Percentiles rank a stretch among this genome's conserved stretches.
These are phyloP conservation scores for Pantherophis guttatus DNA, from an alignment of 2,113 vertebrate species.

Conservation along the genomic window DNA sequence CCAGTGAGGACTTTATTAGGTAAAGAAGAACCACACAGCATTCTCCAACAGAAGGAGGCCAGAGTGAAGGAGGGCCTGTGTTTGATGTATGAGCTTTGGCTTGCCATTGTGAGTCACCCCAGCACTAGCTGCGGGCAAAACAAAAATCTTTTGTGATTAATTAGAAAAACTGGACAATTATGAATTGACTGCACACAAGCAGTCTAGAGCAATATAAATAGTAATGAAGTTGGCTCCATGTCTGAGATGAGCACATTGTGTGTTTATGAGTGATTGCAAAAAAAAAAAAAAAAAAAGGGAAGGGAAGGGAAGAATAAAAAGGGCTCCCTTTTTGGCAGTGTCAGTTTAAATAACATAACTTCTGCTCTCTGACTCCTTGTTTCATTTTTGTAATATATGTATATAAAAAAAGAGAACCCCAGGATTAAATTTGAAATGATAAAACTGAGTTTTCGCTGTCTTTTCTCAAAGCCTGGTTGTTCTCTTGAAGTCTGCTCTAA, in stretches of 20 bases:
- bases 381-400: slow-evolving; percentile 33
- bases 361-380: slow-evolving; percentile 62
- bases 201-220: slow-evolving; percentile 80
- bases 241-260: slow-evolving; percentile 55
- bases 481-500: slow-evolving; percentile 57
- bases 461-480: slow-evolving; percentile 61
- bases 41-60: slow-evolving; percentile 73
- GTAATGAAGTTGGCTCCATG: slow-evolving; percentile 76
- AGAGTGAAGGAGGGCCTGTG: slow-evolving; percentile 71
- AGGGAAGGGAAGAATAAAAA: slow-evolving; percentile 30
- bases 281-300: slow-evolving; percentile 17
- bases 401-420: background rate
- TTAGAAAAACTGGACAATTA: slow-evolving; percentile 91
- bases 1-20: slow-evolving; percentile 38
- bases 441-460: slow-evolving; percentile 54
- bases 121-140: slow-evolving; percentile 84
- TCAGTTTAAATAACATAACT: slow-evolving; percentile 68
- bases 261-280: slow-evolving; percentile 67
- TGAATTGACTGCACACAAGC: slow-evolving; percentile 80
- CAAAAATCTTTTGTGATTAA: slow-evolving; percentile 94
- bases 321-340: slow-evolving; percentile 64
- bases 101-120: slow-evolving; percentile 83
- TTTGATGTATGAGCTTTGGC: slow-evolving; percentile 86
- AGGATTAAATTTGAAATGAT: slow-evolving; percentile 55
- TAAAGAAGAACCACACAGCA: slow-evolving; percentile 55